Percentiles rank a stretch among this genome's conserved stretches.
These are phyloP conservation scores for Papilio helenus DNA, from an alignment of 1,140 invertebrate species.

Conservation along the genomic window DNA sequence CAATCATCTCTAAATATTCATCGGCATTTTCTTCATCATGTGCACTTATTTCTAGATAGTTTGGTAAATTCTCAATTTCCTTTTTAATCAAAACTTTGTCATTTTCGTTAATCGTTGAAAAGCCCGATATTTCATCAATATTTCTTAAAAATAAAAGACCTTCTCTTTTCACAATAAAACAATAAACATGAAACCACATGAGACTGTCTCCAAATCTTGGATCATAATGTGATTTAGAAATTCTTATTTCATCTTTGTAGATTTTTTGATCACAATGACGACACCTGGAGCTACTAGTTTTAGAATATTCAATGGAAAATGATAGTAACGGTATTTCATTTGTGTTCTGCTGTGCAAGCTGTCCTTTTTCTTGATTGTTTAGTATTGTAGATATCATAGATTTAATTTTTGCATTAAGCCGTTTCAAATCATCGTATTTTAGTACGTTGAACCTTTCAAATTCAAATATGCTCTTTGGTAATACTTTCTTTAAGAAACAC, in stretches of 20 bases:
- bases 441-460: background rate
- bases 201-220: slow-evolving; percentile 17
- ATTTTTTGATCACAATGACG: slow-evolving; percentile 19
- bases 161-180: background rate
- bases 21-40: background rate
- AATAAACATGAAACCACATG: background rate
- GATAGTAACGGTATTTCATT: background rate
- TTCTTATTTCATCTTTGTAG: slow-evolving; percentile 24
- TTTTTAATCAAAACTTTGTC: background rate
- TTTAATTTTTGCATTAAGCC: slow-evolving; percentile 9
- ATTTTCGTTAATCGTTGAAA: background rate
- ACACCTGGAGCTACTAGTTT: slow-evolving; percentile 2
- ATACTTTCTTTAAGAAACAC: slow-evolving; percentile 9
- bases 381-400: background rate
- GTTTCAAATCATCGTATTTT: slow-evolving; percentile 1
- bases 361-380: background rate
- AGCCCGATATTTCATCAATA: slow-evolving; percentile 6
- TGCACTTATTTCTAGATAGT: background rate
- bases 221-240: slow-evolving; percentile 23
- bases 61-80: background rate
- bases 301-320: slow-evolving; percentile 18
- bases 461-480: background rate
- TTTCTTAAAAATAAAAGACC: background rate
- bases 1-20: slow-evolving; percentile 2
- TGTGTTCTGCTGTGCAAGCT: background rate